Evolutionary conservation across 2,888 invertebrate genomes (phyloP), one percentile per base, ranked within the genome.

Genomic region (Sarcophaga carnaria): DNA sequence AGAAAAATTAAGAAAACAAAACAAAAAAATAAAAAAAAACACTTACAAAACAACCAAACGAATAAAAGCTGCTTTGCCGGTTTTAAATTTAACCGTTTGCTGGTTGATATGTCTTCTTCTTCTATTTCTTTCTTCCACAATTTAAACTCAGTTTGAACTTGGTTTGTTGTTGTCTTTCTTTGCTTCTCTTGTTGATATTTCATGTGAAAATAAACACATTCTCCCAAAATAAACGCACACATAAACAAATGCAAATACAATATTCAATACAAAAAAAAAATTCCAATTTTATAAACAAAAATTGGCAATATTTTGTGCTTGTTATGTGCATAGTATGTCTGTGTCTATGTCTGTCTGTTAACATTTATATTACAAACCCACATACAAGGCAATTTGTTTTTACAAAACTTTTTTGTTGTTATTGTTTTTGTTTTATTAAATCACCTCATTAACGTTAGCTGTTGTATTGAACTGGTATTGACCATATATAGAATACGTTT

Each of bases 21-120:
- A 59, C 66, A 62, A 69, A 59, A 72, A n/a, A 25, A 66, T 59
- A 62, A 69, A 59, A 69, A 62, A 49, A 49, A 12, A 70, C 22
- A 76, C 20, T 59, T 45, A 47, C 45, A 59, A 72, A 17, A 25
- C 49, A 79, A 80, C 37, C 37, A 37, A 10, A 37, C 37, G 37
- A 37, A 37, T 37, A 37, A 80, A 80, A 83, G 83, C 64, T 70
- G 83, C 80, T 83, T 60, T 75, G 83, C 78, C 86, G 60, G 83
- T 83, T 83, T 83, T 37, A 37, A 27, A 17, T n/a, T 6, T 17
- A 67, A 14, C 14, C 66, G 27, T 37, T 27, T 37, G 22, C 66
- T 17, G 20, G 27, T 70, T 49, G n/a, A 49, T 70, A 14, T n/a
- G 12, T 22, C n/a, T 49, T 45, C n/a, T 49, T 49, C n/a, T 45